These are phyloP conservation scores for Noctua janthe DNA, from an alignment of 2,888 invertebrate genomes.

Conservation along the genomic window DNA sequence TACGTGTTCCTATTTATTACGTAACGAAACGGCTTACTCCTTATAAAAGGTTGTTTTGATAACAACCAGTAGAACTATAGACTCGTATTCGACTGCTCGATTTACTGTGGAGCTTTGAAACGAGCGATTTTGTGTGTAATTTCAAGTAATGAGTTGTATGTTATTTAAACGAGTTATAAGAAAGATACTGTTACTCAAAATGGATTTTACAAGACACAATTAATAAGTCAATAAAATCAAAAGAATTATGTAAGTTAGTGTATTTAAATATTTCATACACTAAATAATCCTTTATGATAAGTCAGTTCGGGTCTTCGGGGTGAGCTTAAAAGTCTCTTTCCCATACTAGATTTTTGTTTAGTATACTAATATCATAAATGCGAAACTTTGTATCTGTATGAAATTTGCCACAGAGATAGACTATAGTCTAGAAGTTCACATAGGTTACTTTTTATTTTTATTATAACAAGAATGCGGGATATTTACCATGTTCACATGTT, in stretches of 20 bases:
- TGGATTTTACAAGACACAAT: too few species aligned
- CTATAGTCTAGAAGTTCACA: too few species aligned
- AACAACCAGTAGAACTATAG: slow-evolving; percentile 64
- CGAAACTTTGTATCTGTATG: too few species aligned
- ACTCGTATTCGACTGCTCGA: slow-evolving; percentile 62
- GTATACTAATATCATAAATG: too few species aligned
- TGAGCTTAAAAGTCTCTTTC: background rate
- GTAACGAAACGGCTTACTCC: slow-evolving; percentile 64
- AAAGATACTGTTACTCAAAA: background rate
- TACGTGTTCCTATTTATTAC: slow-evolving; percentile 65
- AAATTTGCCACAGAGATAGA: too few species aligned
- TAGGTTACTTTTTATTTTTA: too few species aligned
- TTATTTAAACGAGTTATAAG: background rate
- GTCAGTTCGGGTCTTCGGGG: background rate
- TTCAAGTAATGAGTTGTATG: background rate
- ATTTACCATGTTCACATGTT: too few species aligned
- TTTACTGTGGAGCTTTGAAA: slow-evolving; percentile 41
- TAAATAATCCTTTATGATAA: background rate
- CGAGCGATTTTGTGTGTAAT: slow-evolving; percentile 13
- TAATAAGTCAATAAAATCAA: too few species aligned
- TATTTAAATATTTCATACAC: background rate
- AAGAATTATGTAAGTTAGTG: too few species aligned
- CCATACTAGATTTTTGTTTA: background rate
- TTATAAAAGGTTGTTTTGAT: slow-evolving; percentile 68
- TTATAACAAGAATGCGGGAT: too few species aligned